Evolutionary conservation across 1,140 invertebrate species (phyloP), one percentile per base, ranked within the genome.

Genomic region (Trypoxylus dichotomus): DNA sequence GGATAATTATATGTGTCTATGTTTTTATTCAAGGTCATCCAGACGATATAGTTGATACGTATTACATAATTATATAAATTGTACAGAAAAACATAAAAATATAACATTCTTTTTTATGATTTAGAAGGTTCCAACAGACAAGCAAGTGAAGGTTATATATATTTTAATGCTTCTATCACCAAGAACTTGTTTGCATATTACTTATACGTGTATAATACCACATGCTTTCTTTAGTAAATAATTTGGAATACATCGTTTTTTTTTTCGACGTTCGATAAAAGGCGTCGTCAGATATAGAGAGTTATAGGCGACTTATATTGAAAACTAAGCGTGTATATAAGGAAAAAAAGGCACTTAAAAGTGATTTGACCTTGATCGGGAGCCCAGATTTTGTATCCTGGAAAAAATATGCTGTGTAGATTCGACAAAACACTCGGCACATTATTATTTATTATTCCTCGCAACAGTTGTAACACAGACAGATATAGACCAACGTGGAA

Each of bases 71-170:
- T 63, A 63, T 63, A 63, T 63, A 63, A 63, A 63, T 19, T 63
- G 60, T 63, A 63, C 19, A 63, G 60, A 63, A 63, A n/a, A 63
- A 63, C 60, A 63, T 58, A 58, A 58, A 63, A 63, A 63, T 63
- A 63, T 63, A 63, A 63, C 60, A 63, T 63, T 63, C 60, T 63
- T 63, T 63, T 63, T 63, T 63, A 63, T 63, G 60, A 63, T 63
- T 63, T 63, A 63, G 60, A 63, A 63, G 60, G 60, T 63, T 63
- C 25, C 19, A 10, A 63, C 60, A 47, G n/a, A 13, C n/a, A 15
- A 19, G 8, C 43, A 13, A 47, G 43, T 63, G 60, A 63, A 63
- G 60, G 60, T 63, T 63, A 63, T 63, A 27, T 63, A 58, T 63
- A 47, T 47, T 47, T 47, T 15, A 47, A 47, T 47, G 11, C 13